Conservation (phyloP, 2,113 vertebrate species). For the Anser brachyrhynchus region DNA sequence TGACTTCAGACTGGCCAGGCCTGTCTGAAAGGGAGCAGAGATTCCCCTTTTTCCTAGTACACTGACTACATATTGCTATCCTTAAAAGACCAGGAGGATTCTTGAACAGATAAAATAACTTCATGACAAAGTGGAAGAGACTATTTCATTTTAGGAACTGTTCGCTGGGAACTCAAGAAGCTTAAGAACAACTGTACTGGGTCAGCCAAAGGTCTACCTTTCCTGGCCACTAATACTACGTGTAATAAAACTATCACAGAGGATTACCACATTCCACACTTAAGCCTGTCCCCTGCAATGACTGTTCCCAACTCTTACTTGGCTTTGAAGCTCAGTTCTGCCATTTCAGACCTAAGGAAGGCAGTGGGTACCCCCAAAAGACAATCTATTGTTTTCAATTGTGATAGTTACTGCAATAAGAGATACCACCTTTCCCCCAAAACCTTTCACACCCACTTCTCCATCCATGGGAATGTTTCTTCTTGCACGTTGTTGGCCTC, state of each 20-base stretch:
- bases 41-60: not conserved
- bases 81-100: not conserved
- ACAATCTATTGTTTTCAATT: not conserved
- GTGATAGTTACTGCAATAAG: not conserved
- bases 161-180: not conserved
- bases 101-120: not conserved
- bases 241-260: conserved; percentile 53
- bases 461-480: not conserved
- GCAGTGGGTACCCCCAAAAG: not conserved
- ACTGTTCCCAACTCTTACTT: conserved; percentile 27
- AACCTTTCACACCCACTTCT: not conserved
- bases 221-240: not conserved
- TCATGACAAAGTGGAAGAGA: conserved; percentile 19
- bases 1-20: too few species aligned
- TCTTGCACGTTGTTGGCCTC: not conserved
- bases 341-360: conserved; percentile 39
- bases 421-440: conserved; percentile 50
- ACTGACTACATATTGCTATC: not conserved
- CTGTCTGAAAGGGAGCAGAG: not conserved
- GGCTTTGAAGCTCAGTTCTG: conserved; percentile 49
- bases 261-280: conserved; percentile 47
- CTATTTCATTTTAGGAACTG: not conserved
- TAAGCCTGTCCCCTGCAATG: conserved; percentile 9
- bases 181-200: not conserved
- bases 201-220: conserved; percentile 68